A percentile compares a stretch with the other conserved stretches of the same genome.
Conservation (phyloP, 2,888 invertebrate genomes). For the Rotaria socialis region DNA sequence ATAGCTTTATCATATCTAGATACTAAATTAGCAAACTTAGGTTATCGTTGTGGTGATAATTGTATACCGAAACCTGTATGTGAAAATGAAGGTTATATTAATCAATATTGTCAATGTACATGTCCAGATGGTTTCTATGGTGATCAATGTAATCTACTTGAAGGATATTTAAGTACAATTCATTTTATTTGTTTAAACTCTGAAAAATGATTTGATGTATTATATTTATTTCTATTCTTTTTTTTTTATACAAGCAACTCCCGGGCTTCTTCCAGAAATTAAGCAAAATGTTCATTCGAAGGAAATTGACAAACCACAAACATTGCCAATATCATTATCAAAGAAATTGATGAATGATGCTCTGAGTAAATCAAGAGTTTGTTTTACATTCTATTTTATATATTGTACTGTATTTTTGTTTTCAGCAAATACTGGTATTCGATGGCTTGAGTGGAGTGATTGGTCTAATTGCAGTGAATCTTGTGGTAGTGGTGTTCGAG, state of each 20-base stretch:
- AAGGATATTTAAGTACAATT: background rate
- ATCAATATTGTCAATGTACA: conserved; percentile 40
- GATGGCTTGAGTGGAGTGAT: background rate
- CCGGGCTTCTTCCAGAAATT: no score
- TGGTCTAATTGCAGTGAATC: conserved; percentile 31
- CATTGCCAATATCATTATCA: background rate
- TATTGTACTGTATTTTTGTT: no score
- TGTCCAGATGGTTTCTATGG: conserved; percentile 44
- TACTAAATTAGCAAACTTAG: conserved; percentile 43
- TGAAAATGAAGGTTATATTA: conserved; percentile 41
- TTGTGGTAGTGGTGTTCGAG: conserved; percentile 33
- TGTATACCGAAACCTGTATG: conserved; percentile 22
- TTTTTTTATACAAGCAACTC: background rate
- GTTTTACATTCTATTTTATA: background rate
- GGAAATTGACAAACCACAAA: no score
- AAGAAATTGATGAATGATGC: background rate
- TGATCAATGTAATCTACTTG: conserved; percentile 37
- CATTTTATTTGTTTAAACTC: background rate
- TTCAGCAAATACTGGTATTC: background rate
- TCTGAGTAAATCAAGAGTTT: background rate
- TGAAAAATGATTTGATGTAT: background rate
- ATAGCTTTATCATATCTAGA: conserved; percentile 32
- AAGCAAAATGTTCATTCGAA: no score
- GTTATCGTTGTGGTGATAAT: conserved; percentile 40
- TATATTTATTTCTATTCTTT: background rate